Base-by-base conservation (phyloP, 2,113 vertebrate genomes). In the Illadopsis cleaveri region DNA sequence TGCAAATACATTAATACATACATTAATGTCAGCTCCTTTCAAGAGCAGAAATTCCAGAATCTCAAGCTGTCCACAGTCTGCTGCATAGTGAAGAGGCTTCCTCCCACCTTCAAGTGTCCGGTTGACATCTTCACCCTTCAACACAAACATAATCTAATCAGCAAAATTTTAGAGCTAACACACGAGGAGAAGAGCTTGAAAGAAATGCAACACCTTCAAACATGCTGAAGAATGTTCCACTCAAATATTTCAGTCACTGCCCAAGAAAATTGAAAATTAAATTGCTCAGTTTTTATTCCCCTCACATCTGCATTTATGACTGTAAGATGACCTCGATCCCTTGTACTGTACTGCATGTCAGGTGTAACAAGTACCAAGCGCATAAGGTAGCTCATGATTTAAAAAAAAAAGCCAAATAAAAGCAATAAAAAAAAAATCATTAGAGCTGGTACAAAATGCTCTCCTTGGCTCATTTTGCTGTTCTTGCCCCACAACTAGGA, bases 11-110 rank as follows among this genome's bases (percentile, higher is more conserved):
- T 71, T 27, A 44, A 70, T 87, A 98, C 98, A 95, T 98, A 99
- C 99, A 71, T 99, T 99, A 94, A 99, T 97, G 89, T 99, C 98
- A 61, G 99, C 99, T 97, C 99, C 99, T 98, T 98, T 99, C 88
- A 99, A 98, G 82, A 99, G 97, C 78, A 99, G 98, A 90, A 98
- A 99, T 88, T 99, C 98, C 96, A 99, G 88, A 79, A 99, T 98
- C 76, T 99, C 98, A 51, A 96, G 94, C 54, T 99, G 99, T 72
- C 99, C 99, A 64, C 98, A 99, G 96, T 99, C 99, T 48, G 98
- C 98, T 84, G 99, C 99, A 50, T 99, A 98, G 96, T 99, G 99
- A 95, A 99, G 98, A 87, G 99, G 99, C 95, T 98, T 99, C 89
- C 99, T 98, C 45, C 99, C 99, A 42, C 98, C 98, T 72, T 99